These are phyloP conservation scores for Invenusta paracnida DNA, from an alignment of 2,888 invertebrate species.

Conservation along the genomic window DNA sequence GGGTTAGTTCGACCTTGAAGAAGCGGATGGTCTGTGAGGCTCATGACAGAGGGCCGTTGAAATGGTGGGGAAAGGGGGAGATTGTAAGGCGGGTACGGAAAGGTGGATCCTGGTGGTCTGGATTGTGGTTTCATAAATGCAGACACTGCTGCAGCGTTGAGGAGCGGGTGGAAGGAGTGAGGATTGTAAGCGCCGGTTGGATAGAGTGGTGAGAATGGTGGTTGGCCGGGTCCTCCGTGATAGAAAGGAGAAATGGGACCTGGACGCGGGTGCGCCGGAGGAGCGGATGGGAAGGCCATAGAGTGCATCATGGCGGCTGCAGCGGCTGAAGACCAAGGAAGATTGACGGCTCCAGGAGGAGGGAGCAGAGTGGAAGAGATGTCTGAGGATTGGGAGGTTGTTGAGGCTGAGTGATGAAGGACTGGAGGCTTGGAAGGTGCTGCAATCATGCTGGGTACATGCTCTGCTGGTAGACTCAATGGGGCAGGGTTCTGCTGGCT, in stretches of 20 bases:
- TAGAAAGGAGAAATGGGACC: constrained; percentile 2
- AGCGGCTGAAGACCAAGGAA: no score
- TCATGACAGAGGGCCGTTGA: neutral
- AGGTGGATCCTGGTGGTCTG: neutral
- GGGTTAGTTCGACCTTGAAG: neutral
- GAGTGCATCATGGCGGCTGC: neutral
- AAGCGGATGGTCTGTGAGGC: neutral
- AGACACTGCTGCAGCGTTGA: neutral
- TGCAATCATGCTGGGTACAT: no score
- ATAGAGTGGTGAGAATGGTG: neutral
- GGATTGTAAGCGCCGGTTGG: no score
- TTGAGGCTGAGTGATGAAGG: no score
- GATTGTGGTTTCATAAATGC: neutral
- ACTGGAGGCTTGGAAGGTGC: no score
- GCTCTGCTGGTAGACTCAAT: no score
- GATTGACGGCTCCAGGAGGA: no score
- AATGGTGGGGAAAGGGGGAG: neutral
- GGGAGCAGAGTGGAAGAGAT: no score
- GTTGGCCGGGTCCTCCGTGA: neutral
- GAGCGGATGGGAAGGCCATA: neutral
- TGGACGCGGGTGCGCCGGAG: neutral
- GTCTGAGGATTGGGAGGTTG: no score
- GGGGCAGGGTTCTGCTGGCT: no score
- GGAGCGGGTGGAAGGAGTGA: neutral
- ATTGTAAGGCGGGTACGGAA: neutral